Evolutionary conservation across 2,797 vertebrate genomes (phyloP), one percentile per base, ranked within the genome.

Genomic region (Poecilia gillii): DNA sequence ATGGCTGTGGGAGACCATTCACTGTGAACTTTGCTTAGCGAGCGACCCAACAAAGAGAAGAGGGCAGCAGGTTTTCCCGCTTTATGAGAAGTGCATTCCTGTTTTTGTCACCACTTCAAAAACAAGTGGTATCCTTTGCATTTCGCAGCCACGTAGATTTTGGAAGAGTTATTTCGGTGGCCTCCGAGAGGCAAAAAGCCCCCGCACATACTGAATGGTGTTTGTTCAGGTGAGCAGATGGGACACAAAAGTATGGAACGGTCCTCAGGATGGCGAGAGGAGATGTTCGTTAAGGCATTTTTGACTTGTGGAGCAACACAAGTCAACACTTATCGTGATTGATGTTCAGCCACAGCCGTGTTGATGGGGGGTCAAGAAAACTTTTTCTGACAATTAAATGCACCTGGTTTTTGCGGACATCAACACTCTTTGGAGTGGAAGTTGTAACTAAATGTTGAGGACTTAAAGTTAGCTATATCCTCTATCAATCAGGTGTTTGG

Each of bases 81-180:
- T 84, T 82, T 78, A 55, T 75, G 70, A 82, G 75, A 87, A 87
- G 85, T 84, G 84, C 86, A 90, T 92, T 92, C 88, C 89, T 89
- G 78, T 84, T 85, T 88, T 91, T 89, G 83, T 91, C 77, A 53
- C 41, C 82, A 71, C 90, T 89, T 90, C 80, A 92, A 88, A 89
- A 91, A 80, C 77, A 86, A 86, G 81, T 85, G 73, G 79, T 80
- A 77, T 79, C 86, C 76, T 87, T 81, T 88, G 84, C 83, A 74
- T 92, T 90, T 85, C 11, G 16, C 77, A 83, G 84, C 78, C 81
- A 25, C 78, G 74, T 72, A 45, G 68, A 11, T 84, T 82, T 76
- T 53, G n/a, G 47, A 72, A 31, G 53, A 13, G 71, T 68, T 46
- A 51, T 73, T 85, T 81, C 73, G 53, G 78, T 76, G 51, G 75